Percentiles rank a stretch among this genome's conserved stretches.
These are phyloP conservation scores for Drosophila lowei DNA, from an alignment of 1,140 invertebrate species.

Conservation along the genomic window DNA sequence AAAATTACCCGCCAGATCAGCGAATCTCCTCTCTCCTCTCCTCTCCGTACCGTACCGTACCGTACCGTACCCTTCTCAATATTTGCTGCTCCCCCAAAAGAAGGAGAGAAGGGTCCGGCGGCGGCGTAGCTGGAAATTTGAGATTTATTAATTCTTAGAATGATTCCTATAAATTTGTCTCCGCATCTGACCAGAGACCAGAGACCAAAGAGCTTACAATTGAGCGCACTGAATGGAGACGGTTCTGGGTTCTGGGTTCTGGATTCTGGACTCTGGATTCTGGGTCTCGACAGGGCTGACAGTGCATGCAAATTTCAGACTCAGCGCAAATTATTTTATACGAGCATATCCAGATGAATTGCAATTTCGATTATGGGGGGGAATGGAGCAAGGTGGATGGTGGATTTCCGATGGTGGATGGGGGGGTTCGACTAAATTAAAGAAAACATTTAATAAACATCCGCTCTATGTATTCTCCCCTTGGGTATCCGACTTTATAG, in stretches of 20 bases:
- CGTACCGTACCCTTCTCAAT: slow-evolving; percentile 67
- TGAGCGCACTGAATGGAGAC: slow-evolving; percentile 10
- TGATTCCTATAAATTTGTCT: slow-evolving; percentile 61
- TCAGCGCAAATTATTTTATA: slow-evolving; percentile 14
- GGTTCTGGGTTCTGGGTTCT: background rate
- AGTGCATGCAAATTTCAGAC: slow-evolving; percentile 38
- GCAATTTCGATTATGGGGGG: slow-evolving; percentile 10
- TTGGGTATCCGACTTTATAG: no score
- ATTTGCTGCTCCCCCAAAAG: slow-evolving; percentile 5
- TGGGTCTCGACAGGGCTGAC: slow-evolving; percentile 24
- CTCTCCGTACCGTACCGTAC: background rate
- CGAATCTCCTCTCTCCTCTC: slow-evolving; percentile 14
- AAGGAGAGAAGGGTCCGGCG: slow-evolving; percentile 24
- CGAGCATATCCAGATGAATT: slow-evolving; percentile 26
- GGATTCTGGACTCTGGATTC: background rate
- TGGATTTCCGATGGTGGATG: background rate
- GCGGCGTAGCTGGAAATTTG: slow-evolving; percentile 57
- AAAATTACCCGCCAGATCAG: slow-evolving; percentile 66
- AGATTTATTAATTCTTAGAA: slow-evolving; percentile 79
- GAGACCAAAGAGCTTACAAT: background rate
- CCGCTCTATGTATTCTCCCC: no score
- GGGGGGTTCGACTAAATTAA: slow-evolving; percentile 16
- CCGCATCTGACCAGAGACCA: slow-evolving; percentile 24
- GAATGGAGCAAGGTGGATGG: no score
- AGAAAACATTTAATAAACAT: background rate